Evolutionary conservation across 2,888 invertebrate genomes (phyloP), one percentile per base, ranked within the genome.

Genomic region (Cistogaster globosa): DNA sequence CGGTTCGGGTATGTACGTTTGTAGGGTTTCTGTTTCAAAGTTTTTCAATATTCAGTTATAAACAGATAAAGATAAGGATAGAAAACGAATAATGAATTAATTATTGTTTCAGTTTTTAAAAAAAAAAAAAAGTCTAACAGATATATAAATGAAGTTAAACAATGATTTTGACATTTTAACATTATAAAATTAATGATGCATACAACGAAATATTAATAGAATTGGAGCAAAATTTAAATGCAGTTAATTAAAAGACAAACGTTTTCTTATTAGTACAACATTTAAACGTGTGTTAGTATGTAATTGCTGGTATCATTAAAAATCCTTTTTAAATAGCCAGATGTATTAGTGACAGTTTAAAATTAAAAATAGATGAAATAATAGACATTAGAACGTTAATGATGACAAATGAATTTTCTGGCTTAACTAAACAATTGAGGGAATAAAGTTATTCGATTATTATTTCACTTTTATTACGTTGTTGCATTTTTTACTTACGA

Each of bases 401-500:
- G 63, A 75, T 60, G 36, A 22, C 11, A 60, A 74, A 74, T 80
- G 80, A 42, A 57, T 51, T 57, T 53, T 57, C 71, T 83, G 53
- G 76, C 76, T 53, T 42, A 51, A 67, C 67, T 60, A 83, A 58
- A 65, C 22, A 65, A 16, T 81, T 18, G 69, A 58, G 38, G 53
- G 60, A 60, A 32, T n/a, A 75, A 57, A 26, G 32, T 53, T 32
- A 11, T 20, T 18, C 5, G 48, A 42, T 63, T 69, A 58, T 62
- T 81, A 20, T 42, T 32, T 69, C 57, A 16, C n/a, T 57, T 14
- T 18, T 14, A 32, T 58, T 38, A 79, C 22, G 9, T 62, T 48
- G 45, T 75, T 57, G 11, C 2, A 6, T 58, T 58, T n/a, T 55
- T 82, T 85, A 85, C 85, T 85, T 85, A 85, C 85, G 74, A 85